Evolutionary conservation across 2,888 invertebrate genomes (phyloP), one percentile per base, ranked within the genome.

Genomic region (Mythimna loreyi): DNA sequence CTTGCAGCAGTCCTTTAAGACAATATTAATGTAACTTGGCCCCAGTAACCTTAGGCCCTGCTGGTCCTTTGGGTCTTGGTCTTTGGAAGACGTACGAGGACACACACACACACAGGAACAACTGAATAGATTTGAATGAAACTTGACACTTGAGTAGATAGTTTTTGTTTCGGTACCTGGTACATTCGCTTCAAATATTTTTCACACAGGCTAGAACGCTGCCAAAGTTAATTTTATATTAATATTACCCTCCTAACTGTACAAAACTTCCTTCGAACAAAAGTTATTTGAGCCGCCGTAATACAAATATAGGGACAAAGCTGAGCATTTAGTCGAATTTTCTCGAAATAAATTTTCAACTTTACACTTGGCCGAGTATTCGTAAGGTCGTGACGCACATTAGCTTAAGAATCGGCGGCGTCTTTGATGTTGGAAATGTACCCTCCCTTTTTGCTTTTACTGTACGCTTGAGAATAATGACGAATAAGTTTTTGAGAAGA

Each of bases 361-460:
- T 86, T 86, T 75, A 77, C 79, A 78, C 83, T 78, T 67, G 81
- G 77, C 59, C 75, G 79, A 83, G 78, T 83, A 83, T 83, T 85
- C 60, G 79, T 82, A 82, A 82, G 79, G 75, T 75, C 80, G 69
- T 52, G 59, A 55, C 58, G 68, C 75, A 84, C 78, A 84, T 81
- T 76, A 81, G 71, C 62, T 61, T 75, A 81, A 79, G 78, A 74
- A 79, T 76, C 69, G 84, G 78, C 79, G 78, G 74, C 53, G 67
- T 55, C 70, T 82, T 84, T 82, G 76, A 84, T 82, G 84, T 76
- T 68, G 45, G 13, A 56, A 67, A 68, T 53, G 59, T 25, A 49
- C 61, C 28, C 25, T 73, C 68, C 68, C 71, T 81, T 71, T 57
- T 71, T 45, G 66, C 61, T 52, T 65, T 62, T 52, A 81, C 68